Evolutionary conservation across 1,140 invertebrate species (phyloP).

Genomic region (Diachasma alloeum): DNA sequence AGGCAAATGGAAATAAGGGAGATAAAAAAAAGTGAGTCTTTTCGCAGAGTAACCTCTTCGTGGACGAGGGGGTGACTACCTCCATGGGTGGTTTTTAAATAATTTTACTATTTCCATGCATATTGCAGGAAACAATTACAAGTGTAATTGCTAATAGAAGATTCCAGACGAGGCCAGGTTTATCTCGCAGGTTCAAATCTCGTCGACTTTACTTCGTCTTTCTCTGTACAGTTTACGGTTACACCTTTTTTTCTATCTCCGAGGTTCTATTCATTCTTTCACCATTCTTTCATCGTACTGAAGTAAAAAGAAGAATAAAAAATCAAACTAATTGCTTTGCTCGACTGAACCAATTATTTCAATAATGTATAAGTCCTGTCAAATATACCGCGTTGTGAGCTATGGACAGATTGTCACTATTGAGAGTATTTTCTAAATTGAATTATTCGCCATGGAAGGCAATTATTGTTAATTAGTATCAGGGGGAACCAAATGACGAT

Average conservation of each 20-base stretch:
- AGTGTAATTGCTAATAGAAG: slow-evolving; percentile 67
- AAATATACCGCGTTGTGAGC: background rate
- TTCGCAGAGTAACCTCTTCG: slow-evolving; percentile 23
- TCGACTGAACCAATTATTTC: background rate
- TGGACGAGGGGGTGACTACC: slow-evolving; percentile 34
- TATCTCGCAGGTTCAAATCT: slow-evolving; percentile 52
- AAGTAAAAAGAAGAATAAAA: background rate
- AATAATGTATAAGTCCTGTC: background rate
- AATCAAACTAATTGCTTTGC: background rate
- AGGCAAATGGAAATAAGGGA: slow-evolving; percentile 35
- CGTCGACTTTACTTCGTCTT: slow-evolving; percentile 23
- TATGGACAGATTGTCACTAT: background rate
- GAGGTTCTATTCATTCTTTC: slow-evolving; percentile 3
- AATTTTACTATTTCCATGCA: slow-evolving; percentile 66
- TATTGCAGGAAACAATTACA: slow-evolving; percentile 67
- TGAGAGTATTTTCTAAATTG: background rate
- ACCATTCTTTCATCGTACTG: background rate
- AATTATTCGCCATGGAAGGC: background rate
- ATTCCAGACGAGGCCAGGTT: slow-evolving; percentile 63
- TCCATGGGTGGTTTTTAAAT: slow-evolving; percentile 63
- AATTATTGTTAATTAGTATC: too few relatives aligned
- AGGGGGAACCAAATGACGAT: too few relatives aligned
- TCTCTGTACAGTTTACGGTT: slow-evolving; percentile 14
- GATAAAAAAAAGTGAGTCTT: slow-evolving; percentile 35
- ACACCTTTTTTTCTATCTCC: background rate